Evolutionary conservation across 2,797 vertebrate species (phyloP), one percentile per base, ranked within the genome.

Genomic region (Rhodeus uyekii): DNA sequence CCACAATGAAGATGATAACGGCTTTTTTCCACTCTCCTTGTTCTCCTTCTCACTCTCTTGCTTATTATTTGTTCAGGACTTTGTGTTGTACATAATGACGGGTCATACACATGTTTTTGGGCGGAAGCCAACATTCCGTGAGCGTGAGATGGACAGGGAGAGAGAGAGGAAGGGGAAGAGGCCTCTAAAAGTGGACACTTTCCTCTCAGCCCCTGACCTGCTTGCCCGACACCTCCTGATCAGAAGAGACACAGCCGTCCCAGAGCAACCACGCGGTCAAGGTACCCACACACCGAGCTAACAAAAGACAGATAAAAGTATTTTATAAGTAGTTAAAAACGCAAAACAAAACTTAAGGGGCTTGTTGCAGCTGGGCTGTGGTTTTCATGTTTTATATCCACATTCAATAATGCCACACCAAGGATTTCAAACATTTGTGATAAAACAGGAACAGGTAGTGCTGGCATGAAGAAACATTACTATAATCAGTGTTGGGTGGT

Each of bases 61-160:
- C n/a, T 82, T 91, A 78, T 92, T 83, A 87, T 90, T 90, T 88
- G 83, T 92, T 78, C 87, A 98, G 97, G 97, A 97, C 87, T 97
- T 97, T 92, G 95, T 97, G 91, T 94, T 98, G 89, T 97, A 97
- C 80, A 96, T 97, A 87, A 97, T 98, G 97, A 92, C 93, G 27
- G 93, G 95, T 48, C 95, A 96, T 86, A 96, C 93, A 39, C 97
- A 98, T 84, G 91, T 98, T 85, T 97, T 98, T 83, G 97, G 97
- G 65, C 93, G 96, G 44, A 95, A 94, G 86, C 90, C 94, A n/a
- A 94, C 93, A 5, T 87, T 95, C 29, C 96, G 93, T 55, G 96
- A 96, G 87, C 90, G 94, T 78, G 95, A 96, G 48, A 96, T 95
- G 86, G 95, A 95, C 73, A 91, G 93, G 74, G 95, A 95, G 1